Evolutionary conservation across 64 coral and sea anemone genomes (phyloP), one percentile per base, ranked within the genome.

Genomic region (Orbicella faveolata): DNA sequence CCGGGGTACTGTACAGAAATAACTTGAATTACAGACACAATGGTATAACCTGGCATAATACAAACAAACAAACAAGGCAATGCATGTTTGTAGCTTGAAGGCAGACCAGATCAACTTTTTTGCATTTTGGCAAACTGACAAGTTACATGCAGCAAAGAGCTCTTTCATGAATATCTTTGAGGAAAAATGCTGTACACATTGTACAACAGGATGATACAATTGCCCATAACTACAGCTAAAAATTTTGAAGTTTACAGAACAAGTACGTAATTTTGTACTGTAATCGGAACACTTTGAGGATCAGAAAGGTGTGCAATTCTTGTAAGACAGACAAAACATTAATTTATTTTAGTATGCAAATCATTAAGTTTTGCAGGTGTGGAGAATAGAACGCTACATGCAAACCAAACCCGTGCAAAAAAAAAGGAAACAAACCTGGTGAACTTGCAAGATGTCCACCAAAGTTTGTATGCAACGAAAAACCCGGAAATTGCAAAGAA

Each of bases 301-400:
- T 18, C 72, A 26, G 13, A 74, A 21, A 78, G 18, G 41, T 78
- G 75, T 21, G 75, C 10, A 51, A 23, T 23, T 78, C 34, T 48
- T 9, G 35, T 21, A 14, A 78, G 4, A 2, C 20, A 85, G 9
- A 72, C 82, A 25, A 85, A 66, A 53, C 63, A 85, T 1, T 68
- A 48, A 48, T 59, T 59, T 59, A 37, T 15, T 37, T 73, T 30
- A 66, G 14, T 85, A 85, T 85, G 82, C 82, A 85, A 85, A 85
- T 85, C 39, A 85, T 25, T 52, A 2, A 13, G 4, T 72, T 59
- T 66, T 85, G 82, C 82, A 85, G 82, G 82, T 85, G 82, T 72
- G 65, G 41, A 72, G 21, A 17, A 17, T 37, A 17, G 23, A 72
- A 52, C 44, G 82, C 20, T 23, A 48, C 73, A 25, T 3, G 44